Base-by-base conservation (phyloP, 2,888 invertebrate genomes). In the Oligia strigilis region DNA sequence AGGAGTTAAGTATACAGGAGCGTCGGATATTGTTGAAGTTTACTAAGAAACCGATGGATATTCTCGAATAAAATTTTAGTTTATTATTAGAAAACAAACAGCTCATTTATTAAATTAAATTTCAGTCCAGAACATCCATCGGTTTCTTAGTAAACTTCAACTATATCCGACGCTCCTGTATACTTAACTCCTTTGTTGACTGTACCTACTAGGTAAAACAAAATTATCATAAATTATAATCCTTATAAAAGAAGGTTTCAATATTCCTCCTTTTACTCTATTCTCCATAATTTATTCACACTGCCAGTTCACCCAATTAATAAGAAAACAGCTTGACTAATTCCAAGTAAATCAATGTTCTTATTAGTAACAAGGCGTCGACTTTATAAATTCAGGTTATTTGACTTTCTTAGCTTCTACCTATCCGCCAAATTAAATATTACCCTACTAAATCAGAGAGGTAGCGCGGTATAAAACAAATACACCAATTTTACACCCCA, bases 401-500 rank as follows among this genome's bases (percentile, higher is more conserved):
- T 87, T 78, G 43, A 81, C 78, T 84, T 73, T 70, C 77, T 80
- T 78, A 80, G 40, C 81, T 81, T 78, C 75, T 81, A 78, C 77
- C 77, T 83, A 90, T 87, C 79, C 79, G 23, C 72, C 83, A 88
- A 89, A 91, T 90, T 91, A 90, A 90, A 91, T 87, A 86, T 84
- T 80, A 86, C 85, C 86, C 80, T 72, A 81, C 83, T 91, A 91
- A 91, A 91, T 91, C 89, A 90, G 84, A 46, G 81, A 78, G 82
- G 82, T 78, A 74, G 86, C 84, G 77, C 75, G 70, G 67, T 72
- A 81, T 85, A 77, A 77, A 91, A 90, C 88, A 91, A 91, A 91
- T 90, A 89, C 82, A 82, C 83, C 82, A 87, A 89, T 89, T 91
- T 89, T 88, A 88, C 90, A 89, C 85, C 75, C 88, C 81, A 90